Conservation (phyloP, 92 coral and sea anemone genomes). For the Isaurus tuberculatus region DNA sequence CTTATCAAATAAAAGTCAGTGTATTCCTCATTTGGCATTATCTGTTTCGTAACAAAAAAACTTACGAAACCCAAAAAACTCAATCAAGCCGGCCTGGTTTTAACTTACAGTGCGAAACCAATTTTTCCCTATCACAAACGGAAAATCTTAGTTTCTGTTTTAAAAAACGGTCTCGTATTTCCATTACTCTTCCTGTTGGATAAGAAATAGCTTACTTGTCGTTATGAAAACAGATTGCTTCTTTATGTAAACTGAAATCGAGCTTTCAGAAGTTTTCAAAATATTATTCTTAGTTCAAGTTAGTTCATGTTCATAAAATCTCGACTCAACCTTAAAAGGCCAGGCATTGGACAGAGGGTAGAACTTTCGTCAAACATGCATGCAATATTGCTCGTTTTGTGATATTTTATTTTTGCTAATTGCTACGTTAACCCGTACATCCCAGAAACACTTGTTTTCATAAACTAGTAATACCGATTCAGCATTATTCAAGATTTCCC, state of each 20-base stretch:
- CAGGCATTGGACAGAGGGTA: background rate
- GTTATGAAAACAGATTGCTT: too few relatives aligned
- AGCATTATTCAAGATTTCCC: background rate
- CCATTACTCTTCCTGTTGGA: too few relatives aligned
- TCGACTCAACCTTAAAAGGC: conserved; percentile 5
- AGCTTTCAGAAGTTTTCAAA: background rate
- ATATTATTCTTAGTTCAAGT: background rate
- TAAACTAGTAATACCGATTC: background rate
- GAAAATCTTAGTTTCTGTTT: background rate
- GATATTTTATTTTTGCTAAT: too few relatives aligned
- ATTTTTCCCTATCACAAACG: too few relatives aligned
- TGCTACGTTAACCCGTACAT: too few relatives aligned
- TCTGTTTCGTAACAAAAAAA: too few relatives aligned
- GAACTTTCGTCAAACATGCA: background rate
- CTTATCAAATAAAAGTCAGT: too few relatives aligned
- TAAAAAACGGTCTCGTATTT: too few relatives aligned
- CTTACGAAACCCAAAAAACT: too few relatives aligned
- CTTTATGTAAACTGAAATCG: conserved; percentile 13
- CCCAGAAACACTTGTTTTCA: too few relatives aligned
- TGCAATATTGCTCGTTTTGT: background rate
- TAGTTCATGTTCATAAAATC: background rate
- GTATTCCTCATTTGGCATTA: too few relatives aligned
- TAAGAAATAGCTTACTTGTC: too few relatives aligned
- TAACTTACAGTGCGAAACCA: background rate
- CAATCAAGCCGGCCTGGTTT: background rate